Evolutionary conservation across 1,140 invertebrate genomes (phyloP).

Genomic region (Heliothis virescens): DNA sequence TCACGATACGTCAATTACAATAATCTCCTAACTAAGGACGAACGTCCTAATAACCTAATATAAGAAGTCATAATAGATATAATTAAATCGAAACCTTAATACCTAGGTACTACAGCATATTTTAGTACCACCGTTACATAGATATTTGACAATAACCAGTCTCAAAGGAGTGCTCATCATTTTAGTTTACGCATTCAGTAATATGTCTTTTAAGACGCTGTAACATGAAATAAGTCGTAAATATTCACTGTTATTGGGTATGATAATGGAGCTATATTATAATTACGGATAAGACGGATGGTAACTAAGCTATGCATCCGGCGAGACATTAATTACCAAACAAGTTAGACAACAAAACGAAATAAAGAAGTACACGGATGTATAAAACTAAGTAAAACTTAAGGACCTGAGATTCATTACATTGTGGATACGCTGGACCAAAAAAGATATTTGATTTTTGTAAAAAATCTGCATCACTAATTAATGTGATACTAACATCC

Average conservation of each 20-base stretch:
- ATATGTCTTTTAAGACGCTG: not conserved
- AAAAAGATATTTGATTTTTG: no score
- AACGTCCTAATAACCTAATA: not conserved
- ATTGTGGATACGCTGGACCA: no score
- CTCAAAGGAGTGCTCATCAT: not conserved
- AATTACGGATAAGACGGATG: conserved; percentile 14
- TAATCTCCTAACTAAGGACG: not conserved
- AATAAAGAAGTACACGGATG: no score
- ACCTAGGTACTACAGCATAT: conserved; percentile 4
- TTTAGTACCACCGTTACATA: conserved; percentile 7
- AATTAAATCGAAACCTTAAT: conserved; percentile 5
- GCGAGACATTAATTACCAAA: no score
- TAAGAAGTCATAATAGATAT: conserved; percentile 4
- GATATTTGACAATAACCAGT: not conserved
- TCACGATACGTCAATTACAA: not conserved
- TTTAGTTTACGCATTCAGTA: conserved; percentile 15
- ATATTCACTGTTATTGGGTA: conserved; percentile 19
- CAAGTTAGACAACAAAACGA: no score
- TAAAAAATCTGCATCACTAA: no score
- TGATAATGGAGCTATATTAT: conserved; percentile 18
- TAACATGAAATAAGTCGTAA: not conserved
- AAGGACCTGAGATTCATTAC: no score
- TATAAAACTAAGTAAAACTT: no score
- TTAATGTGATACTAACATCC: no score
- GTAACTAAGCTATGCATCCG: not conserved